These are phyloP conservation scores for Meloidogyne hapla DNA, from an alignment of 1,140 invertebrate genomes.

Conservation along the genomic window DNA sequence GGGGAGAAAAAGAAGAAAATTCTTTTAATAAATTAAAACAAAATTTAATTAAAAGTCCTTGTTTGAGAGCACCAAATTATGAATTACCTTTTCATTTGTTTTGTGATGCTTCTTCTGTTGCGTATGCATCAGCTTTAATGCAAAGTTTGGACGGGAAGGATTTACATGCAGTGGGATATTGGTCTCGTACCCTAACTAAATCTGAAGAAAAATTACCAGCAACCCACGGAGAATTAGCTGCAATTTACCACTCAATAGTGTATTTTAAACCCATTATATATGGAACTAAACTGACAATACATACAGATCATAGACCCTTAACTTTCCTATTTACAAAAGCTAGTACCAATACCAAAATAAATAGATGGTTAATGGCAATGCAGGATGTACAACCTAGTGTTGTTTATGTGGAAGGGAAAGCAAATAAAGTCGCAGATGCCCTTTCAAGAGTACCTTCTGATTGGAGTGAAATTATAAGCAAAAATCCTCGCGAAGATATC, in stretches of 20 bases:
- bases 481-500: constrained; percentile 2
- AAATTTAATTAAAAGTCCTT: not conserved
- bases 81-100: constrained; percentile 7
- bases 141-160: not conserved
- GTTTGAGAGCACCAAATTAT: not conserved
- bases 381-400: no score
- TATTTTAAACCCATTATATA: constrained; percentile 3
- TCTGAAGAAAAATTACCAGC: not conserved
- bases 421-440: no score
- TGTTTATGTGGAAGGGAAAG: no score
- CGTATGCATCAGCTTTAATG: not conserved
- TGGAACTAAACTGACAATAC: not conserved
- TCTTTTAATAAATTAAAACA: not conserved
- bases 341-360: no score
- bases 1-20: not conserved
- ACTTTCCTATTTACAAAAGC: no score
- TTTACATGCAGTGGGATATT: constrained; percentile 7
- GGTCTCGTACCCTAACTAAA: not conserved
- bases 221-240: not conserved
- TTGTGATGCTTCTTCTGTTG: not conserved
- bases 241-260: not conserved
- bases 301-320: no score
- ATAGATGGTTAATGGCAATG: no score
- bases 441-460: not conserved
- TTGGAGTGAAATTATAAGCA: not conserved